Evolutionary conservation across 53 echinoderm and acorn worm genomes (phyloP), one percentile per base, ranked within the genome.

Genomic region (Holothuria scabra): DNA sequence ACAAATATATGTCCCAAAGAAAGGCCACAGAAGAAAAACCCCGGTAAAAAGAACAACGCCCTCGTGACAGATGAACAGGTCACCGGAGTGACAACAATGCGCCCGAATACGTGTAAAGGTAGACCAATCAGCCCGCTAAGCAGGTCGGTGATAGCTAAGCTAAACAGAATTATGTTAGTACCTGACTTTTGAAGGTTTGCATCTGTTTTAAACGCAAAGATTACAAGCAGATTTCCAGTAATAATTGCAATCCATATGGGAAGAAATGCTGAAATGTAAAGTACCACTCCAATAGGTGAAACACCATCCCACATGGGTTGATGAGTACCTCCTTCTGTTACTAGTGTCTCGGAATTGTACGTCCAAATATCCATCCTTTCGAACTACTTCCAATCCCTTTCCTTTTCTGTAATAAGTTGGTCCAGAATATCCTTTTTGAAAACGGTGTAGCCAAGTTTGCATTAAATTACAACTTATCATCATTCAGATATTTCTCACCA

Each of bases 141-240:
- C 63, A 93, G 35, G 49, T 93, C 93, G 12, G 93, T 85, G 5
- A 90, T 78, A 13, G 90, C 85, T 35, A 93, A 69, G 60, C 93
- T 93, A 25, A 82, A 85, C 38, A 93, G 82, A 81, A 93, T 84
- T 59, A 60, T 57, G 63, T 93, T 87, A 21, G 78, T 78, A 4
- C 78, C 29, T 16, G 78, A 78, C 25, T 58, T 78, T 32, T 52
- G 48, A 3, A 78, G 78, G 30, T 34, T 52, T 49, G n/a, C 22
- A 23, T 78, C 78, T 23, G 58, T 58, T 58, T 52, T 55, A 32
- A 78, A 78, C 3, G 78, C 52, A 16, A 32, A 29, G 19, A 78
- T 52, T 3, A 78, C 78, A 7, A 78, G 56, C 0, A 78, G 58
- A 58, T 78, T 78, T 12, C 78, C 78, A 12, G 31, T 20, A 25